Conservation (phyloP, 2,888 invertebrate species). For the Athalia rosae region DNA sequence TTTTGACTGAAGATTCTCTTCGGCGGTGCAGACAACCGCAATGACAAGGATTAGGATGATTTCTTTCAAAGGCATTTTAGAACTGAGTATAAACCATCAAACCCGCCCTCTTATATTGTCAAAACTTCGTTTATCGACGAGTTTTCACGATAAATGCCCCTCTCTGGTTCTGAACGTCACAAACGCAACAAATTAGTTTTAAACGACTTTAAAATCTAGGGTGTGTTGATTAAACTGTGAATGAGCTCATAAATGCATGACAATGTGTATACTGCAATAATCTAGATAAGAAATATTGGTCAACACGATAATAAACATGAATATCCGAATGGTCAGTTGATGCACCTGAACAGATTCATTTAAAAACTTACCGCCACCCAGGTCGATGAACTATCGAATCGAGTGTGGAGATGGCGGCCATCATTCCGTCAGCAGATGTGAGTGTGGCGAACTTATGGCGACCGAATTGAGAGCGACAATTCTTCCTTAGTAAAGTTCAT, state of each 20-base stretch:
- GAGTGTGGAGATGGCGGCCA: no score
- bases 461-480: no score
- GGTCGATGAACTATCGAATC: no score
- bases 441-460: no score
- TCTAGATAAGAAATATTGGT: not conserved
- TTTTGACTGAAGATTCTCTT: not conserved
- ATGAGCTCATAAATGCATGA: no score
- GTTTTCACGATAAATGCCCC: not conserved
- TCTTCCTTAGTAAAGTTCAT: no score
- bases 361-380: no score
- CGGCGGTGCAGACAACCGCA: not conserved
- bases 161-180: not conserved
- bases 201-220: constrained; percentile 33
- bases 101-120: not conserved
- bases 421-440: no score
- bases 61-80: constrained; percentile 23
- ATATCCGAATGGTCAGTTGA: no score
- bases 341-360: no score
- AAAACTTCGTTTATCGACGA: not conserved
- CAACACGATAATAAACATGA: no score
- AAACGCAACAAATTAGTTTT: constrained; percentile 36
- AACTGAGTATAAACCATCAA: not conserved
- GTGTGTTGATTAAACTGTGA: not conserved
- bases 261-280: not conserved
- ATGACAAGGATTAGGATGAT: not conserved